Evolutionary conservation across 2,888 invertebrate species (phyloP).

Genomic region (Pollenia angustigena): DNA sequence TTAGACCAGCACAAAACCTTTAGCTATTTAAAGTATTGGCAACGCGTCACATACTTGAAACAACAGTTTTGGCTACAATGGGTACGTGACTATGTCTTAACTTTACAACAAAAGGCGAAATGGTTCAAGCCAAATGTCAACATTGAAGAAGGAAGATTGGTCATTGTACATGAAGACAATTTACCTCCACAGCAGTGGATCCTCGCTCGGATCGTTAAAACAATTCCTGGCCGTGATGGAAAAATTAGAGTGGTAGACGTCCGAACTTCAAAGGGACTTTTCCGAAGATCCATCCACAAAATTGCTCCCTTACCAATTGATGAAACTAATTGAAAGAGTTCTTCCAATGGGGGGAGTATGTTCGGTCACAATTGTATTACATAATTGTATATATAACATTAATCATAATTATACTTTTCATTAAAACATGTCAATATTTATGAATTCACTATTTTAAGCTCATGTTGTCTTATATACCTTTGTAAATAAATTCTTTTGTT

Average conservation of each 20-base stretch:
- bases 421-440: too few relatives aligned
- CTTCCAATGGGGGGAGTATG: neutral
- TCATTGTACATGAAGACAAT: conserved; percentile 21
- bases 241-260: conserved; percentile 4
- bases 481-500: too few relatives aligned
- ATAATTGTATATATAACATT: too few relatives aligned
- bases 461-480: too few relatives aligned
- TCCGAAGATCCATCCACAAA: conserved; percentile 7
- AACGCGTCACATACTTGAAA: too few relatives aligned
- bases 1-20: neutral
- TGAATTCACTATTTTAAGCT: too few relatives aligned
- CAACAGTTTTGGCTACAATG: too few relatives aligned
- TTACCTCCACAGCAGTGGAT: conserved; percentile 29
- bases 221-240: conserved; percentile 11
- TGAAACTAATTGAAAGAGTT: neutral
- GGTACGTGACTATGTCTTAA: neutral
- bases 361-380: neutral
- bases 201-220: neutral
- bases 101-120: neutral
- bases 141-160: neutral
- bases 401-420: too few relatives aligned
- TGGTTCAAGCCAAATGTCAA: neutral
- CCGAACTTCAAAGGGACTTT: neutral
- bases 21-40: too few relatives aligned
- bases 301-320: conserved; percentile 10